phyloP scores from a whole-genome alignment of 53 echinoderm and acorn worm genomes.

The Arbacia lixula region DNA sequence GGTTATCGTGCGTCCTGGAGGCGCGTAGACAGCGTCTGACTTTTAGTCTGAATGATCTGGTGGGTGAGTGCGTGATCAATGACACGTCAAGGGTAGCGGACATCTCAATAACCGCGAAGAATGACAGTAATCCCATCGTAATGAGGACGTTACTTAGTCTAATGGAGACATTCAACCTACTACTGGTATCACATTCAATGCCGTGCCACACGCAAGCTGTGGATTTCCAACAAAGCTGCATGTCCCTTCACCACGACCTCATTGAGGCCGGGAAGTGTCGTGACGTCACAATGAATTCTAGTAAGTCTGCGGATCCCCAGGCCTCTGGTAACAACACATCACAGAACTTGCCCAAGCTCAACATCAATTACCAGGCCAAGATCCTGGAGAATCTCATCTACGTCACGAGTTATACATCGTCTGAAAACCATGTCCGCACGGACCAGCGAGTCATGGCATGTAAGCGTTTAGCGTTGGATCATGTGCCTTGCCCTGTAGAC shows the following conservation, averaged over 20 bases:
- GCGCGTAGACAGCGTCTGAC: background rate
- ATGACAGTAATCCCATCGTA: slow-evolving; percentile 31
- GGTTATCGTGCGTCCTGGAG: slow-evolving; percentile 23
- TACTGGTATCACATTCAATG: slow-evolving; percentile 13
- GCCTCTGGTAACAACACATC: background rate
- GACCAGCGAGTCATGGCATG: slow-evolving; percentile 46
- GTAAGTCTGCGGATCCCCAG: background rate
- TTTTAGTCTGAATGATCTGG: slow-evolving; percentile 11
- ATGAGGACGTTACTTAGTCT: slow-evolving; percentile 12
- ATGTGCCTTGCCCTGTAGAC: slow-evolving; percentile 45
- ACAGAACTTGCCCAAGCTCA: background rate
- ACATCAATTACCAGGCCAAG: slow-evolving; percentile 35
- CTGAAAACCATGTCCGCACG: background rate
- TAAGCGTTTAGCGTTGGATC: slow-evolving; percentile 39
- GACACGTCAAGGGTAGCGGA: background rate
- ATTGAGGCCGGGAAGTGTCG: slow-evolving; percentile 46
- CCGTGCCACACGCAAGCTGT: slow-evolving; percentile 22
- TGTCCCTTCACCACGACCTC: slow-evolving; percentile 39
- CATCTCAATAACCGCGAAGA: slow-evolving; percentile 28
- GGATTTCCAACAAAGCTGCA: slow-evolving; percentile 47
- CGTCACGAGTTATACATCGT: slow-evolving; percentile 33
- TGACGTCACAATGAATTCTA: slow-evolving; percentile 43
- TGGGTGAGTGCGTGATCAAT: slow-evolving; percentile 14
- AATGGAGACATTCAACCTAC: slow-evolving; percentile 7
- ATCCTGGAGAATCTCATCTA: slow-evolving; percentile 39